These are phyloP conservation scores for Elysia chlorotica DNA, from an alignment of 1,140 invertebrate species.

Conservation along the genomic window DNA sequence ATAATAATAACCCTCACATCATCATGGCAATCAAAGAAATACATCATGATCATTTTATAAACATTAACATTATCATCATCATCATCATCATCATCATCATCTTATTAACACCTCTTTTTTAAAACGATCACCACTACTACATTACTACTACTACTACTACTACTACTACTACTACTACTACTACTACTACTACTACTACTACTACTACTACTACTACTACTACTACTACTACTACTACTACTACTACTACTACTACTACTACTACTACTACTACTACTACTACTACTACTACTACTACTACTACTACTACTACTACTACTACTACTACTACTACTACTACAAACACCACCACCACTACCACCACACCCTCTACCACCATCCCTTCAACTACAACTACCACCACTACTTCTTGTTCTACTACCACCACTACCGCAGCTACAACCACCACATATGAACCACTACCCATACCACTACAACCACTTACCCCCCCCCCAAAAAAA, in stretches of 20 bases:
- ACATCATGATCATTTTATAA: no score
- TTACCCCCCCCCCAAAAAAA: not conserved
- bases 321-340: constrained; percentile 14
- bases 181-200: constrained; percentile 14
- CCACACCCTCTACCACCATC: no score
- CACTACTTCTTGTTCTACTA: not conserved
- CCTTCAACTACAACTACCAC: not conserved
- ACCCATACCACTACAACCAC: not conserved
- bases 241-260: constrained; percentile 13
- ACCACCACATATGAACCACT: not conserved
- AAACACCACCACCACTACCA: not conserved
- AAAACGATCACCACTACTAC: not conserved
- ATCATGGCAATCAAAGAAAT: no score
- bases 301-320: constrained; percentile 17
- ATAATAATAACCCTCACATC: no score
- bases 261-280: constrained; percentile 11
- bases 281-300: constrained; percentile 14
- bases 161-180: constrained; percentile 20
- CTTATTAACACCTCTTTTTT: not conserved
- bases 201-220: constrained; percentile 14
- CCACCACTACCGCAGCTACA: not conserved
- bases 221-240: constrained; percentile 17
- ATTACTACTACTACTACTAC: constrained; percentile 12
- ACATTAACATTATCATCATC: not conserved
- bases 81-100: constrained; percentile 2